These are phyloP conservation scores for Lichenostomus cassidix DNA, from an alignment of 2,113 vertebrate species.

Conservation along the genomic window DNA sequence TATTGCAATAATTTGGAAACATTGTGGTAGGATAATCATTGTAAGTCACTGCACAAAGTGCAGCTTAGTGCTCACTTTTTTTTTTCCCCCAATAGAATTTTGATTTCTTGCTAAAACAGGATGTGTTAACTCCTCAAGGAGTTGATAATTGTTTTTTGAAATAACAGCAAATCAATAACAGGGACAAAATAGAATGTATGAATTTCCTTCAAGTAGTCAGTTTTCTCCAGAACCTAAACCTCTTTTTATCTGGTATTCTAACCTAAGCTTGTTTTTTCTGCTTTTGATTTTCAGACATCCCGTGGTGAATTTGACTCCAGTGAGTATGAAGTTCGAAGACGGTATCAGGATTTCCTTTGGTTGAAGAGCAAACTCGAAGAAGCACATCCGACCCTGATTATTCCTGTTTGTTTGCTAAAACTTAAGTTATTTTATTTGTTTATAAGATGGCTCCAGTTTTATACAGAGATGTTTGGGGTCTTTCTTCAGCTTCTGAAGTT, in stretches of 20 bases:
- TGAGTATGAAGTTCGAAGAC: slow-evolving; percentile 90
- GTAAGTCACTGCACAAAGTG: not conserved
- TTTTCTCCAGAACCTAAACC: slow-evolving; percentile 27
- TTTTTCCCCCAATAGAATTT: slow-evolving; percentile 6
- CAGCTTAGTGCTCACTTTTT: not conserved
- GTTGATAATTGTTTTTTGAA: slow-evolving; percentile 1
- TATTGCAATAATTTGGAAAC: not conserved
- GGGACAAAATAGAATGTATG: slow-evolving; percentile 15
- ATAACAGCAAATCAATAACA: slow-evolving; percentile 9
- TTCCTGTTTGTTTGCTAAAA: slow-evolving; percentile 82
- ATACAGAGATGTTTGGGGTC: not conserved
- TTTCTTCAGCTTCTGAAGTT: not conserved
- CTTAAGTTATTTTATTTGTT: not conserved
- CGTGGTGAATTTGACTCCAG: slow-evolving; percentile 92
- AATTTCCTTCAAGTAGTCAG: not conserved
- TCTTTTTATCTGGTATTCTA: slow-evolving; percentile 1
- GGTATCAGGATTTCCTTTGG: slow-evolving; percentile 98
- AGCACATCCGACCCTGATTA: slow-evolving; percentile 87
- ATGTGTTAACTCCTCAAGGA: slow-evolving; percentile 14
- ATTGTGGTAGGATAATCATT: slow-evolving; percentile 3
- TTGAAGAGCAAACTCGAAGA: slow-evolving; percentile 90
- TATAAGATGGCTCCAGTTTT: not conserved
- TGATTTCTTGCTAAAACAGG: slow-evolving; percentile 39
- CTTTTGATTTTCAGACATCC: slow-evolving; percentile 82
- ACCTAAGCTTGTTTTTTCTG: not conserved